Conservation (phyloP, 92 coral and sea anemone genomes). For the Pocillopora meandrina region DNA sequence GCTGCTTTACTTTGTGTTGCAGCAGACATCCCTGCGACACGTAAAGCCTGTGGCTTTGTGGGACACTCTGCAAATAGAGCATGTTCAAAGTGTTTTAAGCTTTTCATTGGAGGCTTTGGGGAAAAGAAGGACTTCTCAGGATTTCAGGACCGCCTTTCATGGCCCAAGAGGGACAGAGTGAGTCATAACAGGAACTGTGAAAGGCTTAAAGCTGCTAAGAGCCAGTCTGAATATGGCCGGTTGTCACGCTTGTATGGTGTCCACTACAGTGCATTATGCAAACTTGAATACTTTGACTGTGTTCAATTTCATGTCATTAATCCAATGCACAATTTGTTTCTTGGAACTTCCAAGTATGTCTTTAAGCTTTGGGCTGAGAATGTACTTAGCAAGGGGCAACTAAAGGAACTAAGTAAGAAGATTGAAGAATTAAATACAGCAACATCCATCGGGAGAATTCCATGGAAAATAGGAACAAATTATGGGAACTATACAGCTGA, state of each 20-base stretch:
- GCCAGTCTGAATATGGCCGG: slow-evolving; percentile 9
- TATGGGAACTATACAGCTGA: slow-evolving; percentile 43
- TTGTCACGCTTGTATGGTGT: slow-evolving; percentile 36
- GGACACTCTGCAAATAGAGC: slow-evolving; percentile 48
- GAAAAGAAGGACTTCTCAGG: slow-evolving; percentile 48
- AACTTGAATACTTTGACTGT: slow-evolving; percentile 47
- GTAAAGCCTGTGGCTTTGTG: slow-evolving; percentile 25
- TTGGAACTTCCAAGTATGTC: background rate
- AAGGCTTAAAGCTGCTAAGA: slow-evolving; percentile 16
- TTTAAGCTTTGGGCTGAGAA: slow-evolving; percentile 47
- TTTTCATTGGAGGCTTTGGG: slow-evolving; percentile 44
- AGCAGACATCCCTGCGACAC: slow-evolving; percentile 31
- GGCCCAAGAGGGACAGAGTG: slow-evolving; percentile 22
- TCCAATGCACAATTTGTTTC: slow-evolving; percentile 43
- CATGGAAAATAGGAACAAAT: slow-evolving; percentile 30
- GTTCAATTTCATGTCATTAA: slow-evolving; percentile 27
- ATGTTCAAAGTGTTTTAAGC: slow-evolving; percentile 44
- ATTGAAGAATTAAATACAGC: slow-evolving; percentile 29
- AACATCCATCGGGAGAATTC: slow-evolving; percentile 21
- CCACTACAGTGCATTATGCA: slow-evolving; percentile 14
- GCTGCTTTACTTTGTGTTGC: slow-evolving; percentile 43
- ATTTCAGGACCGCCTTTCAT: slow-evolving; percentile 24
- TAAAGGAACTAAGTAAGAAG: slow-evolving; percentile 7
- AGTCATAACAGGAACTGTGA: slow-evolving; percentile 35
- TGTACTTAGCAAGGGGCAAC: slow-evolving; percentile 13